Base-by-base conservation (phyloP, 92 coral and sea anemone genomes). In the Plumapathes pennacea region DNA sequence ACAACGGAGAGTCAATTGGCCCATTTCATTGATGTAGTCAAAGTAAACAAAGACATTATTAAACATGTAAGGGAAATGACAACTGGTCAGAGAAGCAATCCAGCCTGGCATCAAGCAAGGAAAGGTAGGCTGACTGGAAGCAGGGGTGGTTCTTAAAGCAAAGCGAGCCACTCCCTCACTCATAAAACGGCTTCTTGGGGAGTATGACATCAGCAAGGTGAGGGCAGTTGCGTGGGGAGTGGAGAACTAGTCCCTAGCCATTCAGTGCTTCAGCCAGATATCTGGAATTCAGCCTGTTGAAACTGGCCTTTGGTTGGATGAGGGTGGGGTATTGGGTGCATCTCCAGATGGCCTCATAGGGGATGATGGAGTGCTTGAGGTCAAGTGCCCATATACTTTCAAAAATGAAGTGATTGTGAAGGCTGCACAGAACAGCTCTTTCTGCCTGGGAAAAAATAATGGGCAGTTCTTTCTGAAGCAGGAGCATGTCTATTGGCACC, bases 91-190 rank as follows among this genome's bases (percentile, higher is more conserved):
- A 52, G 72, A 24, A 56, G 53, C 74, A 50, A 56, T 44, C 63
- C 63, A 20, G 55, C 74, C 22, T 66, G 62, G 73, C 63, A 53
- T 49, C 44, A 49, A 48, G 57, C 57, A 33, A 36, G 74, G 74
- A 66, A 37, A 56, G 62, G 74, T 33, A 48, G 63, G 47, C 62
- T 66, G 39, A 66, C 74, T 50, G 74, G 61, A 12, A 53, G 62
- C 25, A 67, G 64, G 74, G 42, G 33, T 54, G 26, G 62, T 67
- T 44, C 55, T 53, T 50, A 67, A 52, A 47, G 74, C 64, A 27
- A 67, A 67, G 59, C 46, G 74, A 25, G 74, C 43, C 24, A 67
- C 74, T 18, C 74, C 74, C 21, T 67, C 74, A 24, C 48, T 67
- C n/a, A 67, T 54, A 41, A 67, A 67, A 42, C 33, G 49, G 20